Conservation (phyloP, 2,888 invertebrate genomes). For the Arge pagana region DNA sequence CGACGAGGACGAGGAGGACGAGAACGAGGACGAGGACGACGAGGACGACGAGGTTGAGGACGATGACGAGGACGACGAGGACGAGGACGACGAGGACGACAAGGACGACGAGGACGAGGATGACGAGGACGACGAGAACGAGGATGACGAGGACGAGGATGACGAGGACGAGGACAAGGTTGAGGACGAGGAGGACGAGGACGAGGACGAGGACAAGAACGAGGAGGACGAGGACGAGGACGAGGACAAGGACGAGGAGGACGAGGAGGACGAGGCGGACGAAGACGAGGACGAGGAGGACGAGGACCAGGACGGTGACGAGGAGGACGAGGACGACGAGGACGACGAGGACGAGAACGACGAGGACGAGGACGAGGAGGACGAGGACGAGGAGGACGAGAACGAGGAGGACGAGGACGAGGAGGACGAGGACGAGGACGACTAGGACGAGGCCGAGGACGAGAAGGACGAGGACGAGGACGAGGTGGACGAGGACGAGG, state of each 20-base stretch:
- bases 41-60: no score
- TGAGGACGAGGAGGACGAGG: background rate
- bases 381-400: no score
- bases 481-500: background rate
- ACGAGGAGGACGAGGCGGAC: background rate
- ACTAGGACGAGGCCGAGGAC: no score
- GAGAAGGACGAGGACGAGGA: background rate
- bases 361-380: no score
- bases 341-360: background rate
- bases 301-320: background rate
- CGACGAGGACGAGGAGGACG: no score
- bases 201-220: background rate
- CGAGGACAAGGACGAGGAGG: background rate
- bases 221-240: background rate
- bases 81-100: background rate
- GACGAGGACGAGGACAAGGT: background rate
- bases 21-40: no score
- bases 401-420: background rate
- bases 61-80: background rate
- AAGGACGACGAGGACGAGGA: no score
- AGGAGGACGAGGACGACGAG: background rate
- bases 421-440: background rate
- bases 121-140: no score
- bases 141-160: no score
- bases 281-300: no score